These are phyloP conservation scores for Chirona hameri DNA, from an alignment of 2,888 invertebrate genomes.

Conservation along the genomic window DNA sequence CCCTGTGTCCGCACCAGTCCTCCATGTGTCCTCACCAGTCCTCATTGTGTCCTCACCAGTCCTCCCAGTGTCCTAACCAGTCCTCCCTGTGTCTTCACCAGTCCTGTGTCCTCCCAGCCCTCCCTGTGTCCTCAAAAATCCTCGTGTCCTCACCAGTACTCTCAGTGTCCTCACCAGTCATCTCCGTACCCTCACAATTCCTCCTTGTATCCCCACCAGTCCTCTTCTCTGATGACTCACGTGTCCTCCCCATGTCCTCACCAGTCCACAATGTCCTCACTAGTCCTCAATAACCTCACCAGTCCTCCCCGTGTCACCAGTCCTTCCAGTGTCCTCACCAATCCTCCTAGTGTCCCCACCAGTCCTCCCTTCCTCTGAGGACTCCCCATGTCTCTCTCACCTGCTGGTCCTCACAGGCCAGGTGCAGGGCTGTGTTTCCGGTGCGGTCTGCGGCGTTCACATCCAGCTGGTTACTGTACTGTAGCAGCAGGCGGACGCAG, in stretches of 20 bases:
- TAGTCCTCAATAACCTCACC: neutral
- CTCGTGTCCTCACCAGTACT: no score
- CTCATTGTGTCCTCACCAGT: no score
- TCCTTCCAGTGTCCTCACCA: neutral
- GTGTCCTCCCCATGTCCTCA: no score
- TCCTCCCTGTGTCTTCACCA: no score
- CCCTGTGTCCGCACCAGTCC: no score
- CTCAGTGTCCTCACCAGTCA: no score
- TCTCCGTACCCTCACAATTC: no score
- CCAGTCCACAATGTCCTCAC: neutral
- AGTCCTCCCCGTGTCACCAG: neutral
- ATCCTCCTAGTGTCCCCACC: neutral
- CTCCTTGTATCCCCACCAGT: no score
- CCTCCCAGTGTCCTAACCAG: no score
- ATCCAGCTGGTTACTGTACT: conserved; percentile 48
- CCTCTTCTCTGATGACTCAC: no score
- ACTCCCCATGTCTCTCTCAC: neutral
- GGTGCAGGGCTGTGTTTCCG: conserved; percentile 74
- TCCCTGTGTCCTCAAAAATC: neutral
- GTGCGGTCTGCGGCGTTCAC: conserved; percentile 61
- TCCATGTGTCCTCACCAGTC: no score
- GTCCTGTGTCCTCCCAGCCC: no score
- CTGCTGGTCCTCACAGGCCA: conserved; percentile 51
- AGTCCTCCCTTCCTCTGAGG: neutral
- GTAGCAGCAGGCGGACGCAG: conserved; percentile 64